Evolutionary conservation across 2,113 vertebrate species (phyloP).

Genomic region (Syrrhaptes paradoxus): DNA sequence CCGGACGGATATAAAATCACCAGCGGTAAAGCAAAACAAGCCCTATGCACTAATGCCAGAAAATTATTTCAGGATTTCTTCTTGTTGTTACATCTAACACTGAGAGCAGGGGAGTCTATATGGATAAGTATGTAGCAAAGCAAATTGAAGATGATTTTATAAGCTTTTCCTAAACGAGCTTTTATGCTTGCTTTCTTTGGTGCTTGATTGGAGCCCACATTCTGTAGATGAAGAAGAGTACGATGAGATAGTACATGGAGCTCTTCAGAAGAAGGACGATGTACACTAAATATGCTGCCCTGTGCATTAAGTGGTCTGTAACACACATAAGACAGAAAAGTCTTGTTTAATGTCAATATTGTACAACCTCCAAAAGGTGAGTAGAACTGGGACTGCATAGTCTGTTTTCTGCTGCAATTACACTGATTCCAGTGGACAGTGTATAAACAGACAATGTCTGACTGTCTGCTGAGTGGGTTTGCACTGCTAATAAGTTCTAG

Average conservation of each 20-base stretch:
- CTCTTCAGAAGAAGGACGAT: conserved; percentile 71
- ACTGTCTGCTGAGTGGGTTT: neutral
- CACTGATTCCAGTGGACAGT: neutral
- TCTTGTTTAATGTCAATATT: neutral
- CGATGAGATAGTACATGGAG: conserved; percentile 12
- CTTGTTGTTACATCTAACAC: neutral
- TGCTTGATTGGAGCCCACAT: neutral
- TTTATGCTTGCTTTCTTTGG: neutral
- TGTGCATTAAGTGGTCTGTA: conserved; percentile 45
- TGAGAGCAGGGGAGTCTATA: neutral
- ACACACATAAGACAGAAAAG: neutral
- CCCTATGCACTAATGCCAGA: neutral
- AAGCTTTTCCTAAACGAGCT: neutral
- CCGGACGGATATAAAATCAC: neutral
- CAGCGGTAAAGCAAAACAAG: neutral
- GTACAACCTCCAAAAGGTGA: neutral
- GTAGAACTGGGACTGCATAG: neutral
- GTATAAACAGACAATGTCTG: neutral
- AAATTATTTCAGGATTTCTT: neutral
- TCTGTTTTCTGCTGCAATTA: neutral
- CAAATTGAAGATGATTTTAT: neutral
- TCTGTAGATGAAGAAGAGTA: conserved; percentile 42
- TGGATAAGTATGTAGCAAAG: neutral
- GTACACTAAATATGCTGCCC: conserved; percentile 65
- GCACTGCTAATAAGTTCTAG: neutral